phyloP scores from a whole-genome alignment of 2,113 vertebrate species.

The Emydocephalus ijimae region DNA sequence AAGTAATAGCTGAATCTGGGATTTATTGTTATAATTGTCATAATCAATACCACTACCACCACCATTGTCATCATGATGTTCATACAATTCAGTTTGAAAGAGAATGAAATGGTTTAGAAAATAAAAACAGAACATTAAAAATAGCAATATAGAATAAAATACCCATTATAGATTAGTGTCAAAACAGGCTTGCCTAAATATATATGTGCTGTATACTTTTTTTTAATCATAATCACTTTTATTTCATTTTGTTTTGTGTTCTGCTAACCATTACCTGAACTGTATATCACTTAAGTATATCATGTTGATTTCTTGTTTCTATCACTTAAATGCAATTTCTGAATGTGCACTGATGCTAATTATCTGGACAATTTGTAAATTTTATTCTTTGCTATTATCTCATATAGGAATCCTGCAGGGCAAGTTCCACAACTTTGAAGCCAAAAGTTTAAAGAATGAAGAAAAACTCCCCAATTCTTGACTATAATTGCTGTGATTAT shows the following conservation, averaged over 20 bases:
- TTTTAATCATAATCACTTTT: neutral
- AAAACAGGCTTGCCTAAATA: neutral
- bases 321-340: neutral
- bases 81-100: neutral
- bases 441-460: conserved; percentile 25
- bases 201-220: neutral
- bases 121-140: neutral
- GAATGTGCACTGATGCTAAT: neutral
- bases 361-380: neutral
- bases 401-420: neutral
- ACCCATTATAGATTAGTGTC: neutral
- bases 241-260: neutral
- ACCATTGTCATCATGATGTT: neutral
- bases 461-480: conserved; percentile 16
- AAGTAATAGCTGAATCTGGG: neutral
- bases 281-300: neutral
- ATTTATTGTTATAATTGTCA: no score
- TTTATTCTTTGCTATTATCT: neutral
- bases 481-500: neutral
- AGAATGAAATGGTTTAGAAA: neutral
- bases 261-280: neutral
- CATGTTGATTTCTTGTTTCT: neutral
- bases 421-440: neutral
- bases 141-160: neutral
- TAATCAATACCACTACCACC: neutral